These are phyloP conservation scores for Diorhabda elongata DNA, from an alignment of 1,140 invertebrate genomes.

Conservation along the genomic window DNA sequence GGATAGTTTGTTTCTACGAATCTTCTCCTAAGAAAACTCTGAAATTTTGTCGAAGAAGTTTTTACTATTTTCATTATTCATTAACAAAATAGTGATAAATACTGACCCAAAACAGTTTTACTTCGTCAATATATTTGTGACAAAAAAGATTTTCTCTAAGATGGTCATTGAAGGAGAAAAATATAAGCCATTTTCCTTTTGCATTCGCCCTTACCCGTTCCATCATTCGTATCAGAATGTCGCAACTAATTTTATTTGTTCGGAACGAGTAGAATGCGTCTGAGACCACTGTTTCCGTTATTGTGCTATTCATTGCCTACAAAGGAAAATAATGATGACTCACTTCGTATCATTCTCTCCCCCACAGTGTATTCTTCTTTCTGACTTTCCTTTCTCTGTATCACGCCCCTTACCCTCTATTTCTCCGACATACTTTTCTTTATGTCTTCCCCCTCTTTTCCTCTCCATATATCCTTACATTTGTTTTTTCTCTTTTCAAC, in stretches of 20 bases:
- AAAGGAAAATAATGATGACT: not conserved
- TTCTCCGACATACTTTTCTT: not conserved
- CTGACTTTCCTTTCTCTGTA: not conserved
- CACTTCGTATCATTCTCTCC: not conserved
- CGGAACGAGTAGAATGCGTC: slow-evolving; percentile 11
- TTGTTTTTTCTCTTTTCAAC: too few relatives aligned
- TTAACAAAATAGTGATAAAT: not conserved
- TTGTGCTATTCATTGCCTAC: not conserved
- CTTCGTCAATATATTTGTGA: slow-evolving; percentile 7
- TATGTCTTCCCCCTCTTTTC: not conserved
- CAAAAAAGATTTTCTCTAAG: slow-evolving; percentile 5
- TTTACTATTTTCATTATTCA: too few relatives aligned
- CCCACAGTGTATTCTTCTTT: not conserved
- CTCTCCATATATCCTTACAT: not conserved
- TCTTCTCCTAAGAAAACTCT: slow-evolving; percentile 8
- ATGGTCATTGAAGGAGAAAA: slow-evolving; percentile 8
- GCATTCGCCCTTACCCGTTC: not conserved
- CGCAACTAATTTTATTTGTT: slow-evolving; percentile 7
- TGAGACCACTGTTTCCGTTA: not conserved
- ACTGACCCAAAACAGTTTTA: slow-evolving; percentile 5
- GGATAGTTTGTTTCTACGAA: not conserved
- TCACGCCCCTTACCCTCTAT: not conserved
- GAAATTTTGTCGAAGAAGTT: not conserved
- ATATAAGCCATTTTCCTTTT: not conserved
- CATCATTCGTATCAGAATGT: slow-evolving; percentile 10